Base-by-base conservation (phyloP, 2,797 vertebrate genomes). In the Sardinella longiceps region DNA sequence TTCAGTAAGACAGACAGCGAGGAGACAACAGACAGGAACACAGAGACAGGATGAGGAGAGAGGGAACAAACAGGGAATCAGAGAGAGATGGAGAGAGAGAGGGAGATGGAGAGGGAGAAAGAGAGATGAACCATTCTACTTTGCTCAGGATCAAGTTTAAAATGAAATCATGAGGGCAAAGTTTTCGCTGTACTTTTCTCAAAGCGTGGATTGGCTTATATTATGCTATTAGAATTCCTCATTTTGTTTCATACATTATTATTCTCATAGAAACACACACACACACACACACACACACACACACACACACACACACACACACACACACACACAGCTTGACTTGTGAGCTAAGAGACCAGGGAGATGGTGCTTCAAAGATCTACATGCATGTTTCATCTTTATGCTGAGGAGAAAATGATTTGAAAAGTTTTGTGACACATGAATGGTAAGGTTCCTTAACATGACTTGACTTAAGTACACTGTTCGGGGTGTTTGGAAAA, bases 1-100 rank as follows among this genome's bases (percentile, higher is more conserved):
- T 74, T 74, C 33, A 82, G 77, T 45, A 15, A 80, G 25, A 53
- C 28, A 85, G 66, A 53, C 20, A 85, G 66, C 33, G 30, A 18
- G 33, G 66, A 74, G 66, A 74, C 30, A 20, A 1, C n/a, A 66
- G 60, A 66, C 9, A 53, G 51, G 48, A 1, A 18, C 25, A 28
- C 23, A 51, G 48, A 30, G 25, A 81, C 6, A 80, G 28, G 7
- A 18, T 37, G 15, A 45, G 43, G 60, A 66, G 20, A 60, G 58
- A 25, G 58, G 9, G 58, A 60, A 60, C 2, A 33, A 37, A 20
- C 3, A 60, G 23, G 5, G 18, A 86, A n/a, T n/a, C 25, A 46
- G 39, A 18, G 14, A 80, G n/a, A 81, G n/a, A 25, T n/a, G 25
- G n/a, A 3, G 48, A 39, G 11, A 23, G 53, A 37, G 45, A 81